A percentile compares a stretch with the other conserved stretches of the same genome.
Conservation (phyloP, 2,888 invertebrate genomes). For the Lathronympha strigana region DNA sequence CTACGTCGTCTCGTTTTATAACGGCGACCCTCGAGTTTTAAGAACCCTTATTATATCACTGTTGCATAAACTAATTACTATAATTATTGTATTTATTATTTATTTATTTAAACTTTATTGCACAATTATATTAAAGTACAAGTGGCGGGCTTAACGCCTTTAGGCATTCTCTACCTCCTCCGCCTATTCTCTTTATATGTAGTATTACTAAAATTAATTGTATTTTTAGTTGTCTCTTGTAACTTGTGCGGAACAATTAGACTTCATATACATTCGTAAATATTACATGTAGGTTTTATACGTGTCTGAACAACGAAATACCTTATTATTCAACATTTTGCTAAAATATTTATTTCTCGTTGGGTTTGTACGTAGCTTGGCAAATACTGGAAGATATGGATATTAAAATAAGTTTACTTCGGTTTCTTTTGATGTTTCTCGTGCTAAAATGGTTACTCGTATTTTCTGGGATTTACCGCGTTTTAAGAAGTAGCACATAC, state of each 20-base stretch:
- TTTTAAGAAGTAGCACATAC: background rate
- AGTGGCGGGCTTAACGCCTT: too few relatives aligned
- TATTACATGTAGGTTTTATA: background rate
- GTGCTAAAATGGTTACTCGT: background rate
- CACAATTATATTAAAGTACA: too few relatives aligned
- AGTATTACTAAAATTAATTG: too few relatives aligned
- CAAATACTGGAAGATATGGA: background rate
- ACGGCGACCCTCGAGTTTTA: too few relatives aligned
- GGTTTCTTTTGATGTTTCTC: background rate
- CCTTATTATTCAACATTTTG: background rate
- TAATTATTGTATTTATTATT: too few relatives aligned
- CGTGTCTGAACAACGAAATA: conserved; percentile 11
- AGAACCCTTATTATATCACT: too few relatives aligned
- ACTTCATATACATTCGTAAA: conserved; percentile 1
- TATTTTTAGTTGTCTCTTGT: background rate
- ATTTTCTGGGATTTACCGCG: background rate
- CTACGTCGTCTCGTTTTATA: too few relatives aligned
- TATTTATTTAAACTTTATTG: too few relatives aligned
- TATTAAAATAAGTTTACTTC: background rate
- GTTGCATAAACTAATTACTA: too few relatives aligned
- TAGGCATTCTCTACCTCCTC: too few relatives aligned
- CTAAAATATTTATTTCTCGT: background rate
- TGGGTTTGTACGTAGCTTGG: background rate
- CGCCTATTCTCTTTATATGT: too few relatives aligned
- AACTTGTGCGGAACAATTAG: background rate